phyloP scores from a whole-genome alignment of 2,113 vertebrate genomes.

The Meleagris gallopavo region DNA sequence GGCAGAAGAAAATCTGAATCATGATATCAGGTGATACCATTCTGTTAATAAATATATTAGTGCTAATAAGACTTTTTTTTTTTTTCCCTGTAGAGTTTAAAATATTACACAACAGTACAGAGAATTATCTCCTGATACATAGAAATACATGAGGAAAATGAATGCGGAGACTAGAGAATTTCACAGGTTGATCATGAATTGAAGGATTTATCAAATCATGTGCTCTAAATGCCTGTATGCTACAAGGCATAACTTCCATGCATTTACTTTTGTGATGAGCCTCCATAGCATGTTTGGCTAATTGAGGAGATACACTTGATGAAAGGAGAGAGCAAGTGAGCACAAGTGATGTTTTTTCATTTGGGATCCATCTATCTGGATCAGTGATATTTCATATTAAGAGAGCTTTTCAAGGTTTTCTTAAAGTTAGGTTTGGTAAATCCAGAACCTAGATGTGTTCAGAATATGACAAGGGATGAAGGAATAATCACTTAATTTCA shows the following conservation, averaged over 20 bases:
- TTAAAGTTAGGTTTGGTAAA: not conserved
- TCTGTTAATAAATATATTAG: not conserved
- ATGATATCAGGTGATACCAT: not conserved
- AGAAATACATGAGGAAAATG: not conserved
- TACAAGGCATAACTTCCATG: not conserved
- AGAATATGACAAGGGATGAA: not conserved
- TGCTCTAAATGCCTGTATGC: not conserved
- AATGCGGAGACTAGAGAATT: not conserved
- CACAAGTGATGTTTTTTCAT: not conserved
- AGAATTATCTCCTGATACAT: not conserved
- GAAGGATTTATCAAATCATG: not conserved
- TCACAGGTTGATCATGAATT: not conserved
- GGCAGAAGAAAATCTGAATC: not conserved
- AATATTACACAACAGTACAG: not conserved
- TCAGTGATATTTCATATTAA: not conserved
- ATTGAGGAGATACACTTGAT: not conserved
- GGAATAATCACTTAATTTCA: not conserved
- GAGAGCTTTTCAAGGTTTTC: not conserved
- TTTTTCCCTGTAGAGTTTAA: not conserved
- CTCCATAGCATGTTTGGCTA: not conserved
- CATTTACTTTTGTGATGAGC: not conserved
- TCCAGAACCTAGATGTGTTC: not conserved
- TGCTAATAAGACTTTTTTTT: not conserved
- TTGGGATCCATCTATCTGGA: not conserved
- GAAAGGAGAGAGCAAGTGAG: not conserved